Base-by-base conservation (phyloP, 2,113 vertebrate species). In the Dunckerocampus dactyliophorus region DNA sequence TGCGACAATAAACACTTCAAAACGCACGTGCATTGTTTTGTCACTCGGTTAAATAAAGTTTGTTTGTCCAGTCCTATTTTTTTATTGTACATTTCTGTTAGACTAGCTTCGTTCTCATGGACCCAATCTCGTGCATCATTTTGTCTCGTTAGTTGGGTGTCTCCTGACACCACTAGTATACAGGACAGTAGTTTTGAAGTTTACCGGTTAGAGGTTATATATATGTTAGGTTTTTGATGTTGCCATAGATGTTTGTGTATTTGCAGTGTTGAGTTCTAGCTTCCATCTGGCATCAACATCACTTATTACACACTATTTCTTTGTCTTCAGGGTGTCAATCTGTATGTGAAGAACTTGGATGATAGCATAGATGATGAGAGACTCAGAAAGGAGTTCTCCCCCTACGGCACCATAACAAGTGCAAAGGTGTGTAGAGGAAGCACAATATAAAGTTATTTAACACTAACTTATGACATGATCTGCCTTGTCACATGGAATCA, bases 271-370 rank as follows among this genome's bases (percentile, higher is more conserved):
- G 6, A 14, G 53, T 20, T 47, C 11, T 19, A 45, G 5, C 31
- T 17, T 22, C 61, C 24, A 1, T 45, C 46, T 43, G 3, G 46
- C 3, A 19, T 17, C n/a, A 19, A 10, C 28, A 15, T 52, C 46
- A 15, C 13, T 48, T 22, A 0, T 43, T 16, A 50, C 16, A 5
- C 11, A 5, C 8, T 21, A 47, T 14, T 72, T 16, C 49, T 52
- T 22, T 72, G 45, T 7, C 47, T 67, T 67, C 78, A 99, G 97
- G 97, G 97, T 0, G 95, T 99, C 47, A 99, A 99, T 85, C 83
- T 99, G 6, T 99, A 99, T 1, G 95, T 98, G 72, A 99, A 99
- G 88, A 99, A 99, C 75, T 77, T 99, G 82, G 95, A 98, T 19
- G 96, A 99, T 19, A 89, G 89, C 24, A 95, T 99, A 37, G 90